Evolutionary conservation across 2,888 invertebrate genomes (phyloP), one percentile per base, ranked within the genome.

Genomic region (Callyntrura sp.): DNA sequence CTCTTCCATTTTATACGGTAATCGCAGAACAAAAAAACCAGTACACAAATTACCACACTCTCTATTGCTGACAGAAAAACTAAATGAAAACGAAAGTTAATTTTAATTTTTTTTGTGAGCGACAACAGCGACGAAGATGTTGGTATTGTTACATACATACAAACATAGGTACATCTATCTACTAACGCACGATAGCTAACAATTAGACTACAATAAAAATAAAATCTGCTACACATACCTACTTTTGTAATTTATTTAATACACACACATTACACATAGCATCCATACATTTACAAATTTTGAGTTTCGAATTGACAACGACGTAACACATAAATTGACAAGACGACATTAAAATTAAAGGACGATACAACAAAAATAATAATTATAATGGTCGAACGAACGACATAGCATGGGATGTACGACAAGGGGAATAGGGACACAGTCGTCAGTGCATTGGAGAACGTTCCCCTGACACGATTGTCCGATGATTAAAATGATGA

Each of bases 51-150:
- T 35, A 65, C 28, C 65, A 28, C 25, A 65, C 25, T 65, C 35
- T 25, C 65, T 68, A 43, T 43, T 43, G 14, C 17, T 43, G 68
- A 68, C 43, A 17, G 28, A 65, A 65, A 14, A 65, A 35, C 25
- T 5, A 82, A 48, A 82, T 11, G 62, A 82, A 82, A 82, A 82
- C 23, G 82, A 82, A 82, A 82, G 82, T 82, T 65, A 45, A 82
- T 82, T 35, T 35, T 48, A 82, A 82, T 82, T 62, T 43, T 43
- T 43, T 17, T 4, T n/a, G 65, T 51, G 76, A 78, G 8, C 28
- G 23, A 12, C 51, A 8, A n/a, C n/a, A 62, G 28, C 12, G 28
- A 62, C 1, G 28, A 28, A 3, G 35, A 35, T 35, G 35, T 35
- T 6, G 35, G n/a, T n/a, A n/a, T n/a, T n/a, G n/a, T n/a, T n/a